Percentiles rank a stretch among this genome's conserved stretches.
Conservation (phyloP, 64 coral and sea anemone genomes). For the Montipora foliosa region DNA sequence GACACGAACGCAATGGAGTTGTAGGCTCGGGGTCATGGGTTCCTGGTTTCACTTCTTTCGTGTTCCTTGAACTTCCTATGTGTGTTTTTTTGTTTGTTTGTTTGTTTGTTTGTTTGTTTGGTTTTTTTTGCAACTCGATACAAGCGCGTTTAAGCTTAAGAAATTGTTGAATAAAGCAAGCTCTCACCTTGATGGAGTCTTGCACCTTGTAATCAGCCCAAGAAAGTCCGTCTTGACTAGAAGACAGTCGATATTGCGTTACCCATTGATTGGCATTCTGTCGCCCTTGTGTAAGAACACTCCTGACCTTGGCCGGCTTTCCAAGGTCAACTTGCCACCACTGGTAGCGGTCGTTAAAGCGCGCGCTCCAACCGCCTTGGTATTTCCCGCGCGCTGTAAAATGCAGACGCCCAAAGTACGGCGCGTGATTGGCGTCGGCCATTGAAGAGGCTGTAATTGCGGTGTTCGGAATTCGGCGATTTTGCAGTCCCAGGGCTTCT, state of each 20-base stretch:
- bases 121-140: too few species aligned
- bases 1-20: too few species aligned
- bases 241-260: slow-evolving; percentile 63
- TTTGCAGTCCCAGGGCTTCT: slow-evolving; percentile 71
- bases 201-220: slow-evolving; percentile 73
- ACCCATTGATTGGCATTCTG: slow-evolving; percentile 82
- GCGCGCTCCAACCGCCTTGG: slow-evolving; percentile 69
- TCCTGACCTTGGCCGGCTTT: slow-evolving; percentile 64
- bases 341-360: slow-evolving; percentile 70
- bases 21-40: too few species aligned
- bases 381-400: slow-evolving; percentile 24
- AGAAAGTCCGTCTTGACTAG: slow-evolving; percentile 66
- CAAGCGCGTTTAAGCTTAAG: too few species aligned
- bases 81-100: too few species aligned
- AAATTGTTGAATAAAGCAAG: not conserved
- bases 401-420: slow-evolving; percentile 70
- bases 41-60: too few species aligned
- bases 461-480: slow-evolving; percentile 48
- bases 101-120: too few species aligned
- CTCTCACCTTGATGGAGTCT: slow-evolving; percentile 65
- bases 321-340: slow-evolving; percentile 78
- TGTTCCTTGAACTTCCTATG: too few species aligned
- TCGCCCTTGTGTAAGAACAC: slow-evolving; percentile 77
- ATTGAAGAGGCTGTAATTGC: slow-evolving; percentile 69
- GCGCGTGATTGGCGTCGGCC: slow-evolving; percentile 44